A percentile compares a stretch with the other conserved stretches of the same genome.
These are phyloP conservation scores for Spodoptera litura DNA, from an alignment of 1,140 invertebrate genomes.

Conservation along the genomic window DNA sequence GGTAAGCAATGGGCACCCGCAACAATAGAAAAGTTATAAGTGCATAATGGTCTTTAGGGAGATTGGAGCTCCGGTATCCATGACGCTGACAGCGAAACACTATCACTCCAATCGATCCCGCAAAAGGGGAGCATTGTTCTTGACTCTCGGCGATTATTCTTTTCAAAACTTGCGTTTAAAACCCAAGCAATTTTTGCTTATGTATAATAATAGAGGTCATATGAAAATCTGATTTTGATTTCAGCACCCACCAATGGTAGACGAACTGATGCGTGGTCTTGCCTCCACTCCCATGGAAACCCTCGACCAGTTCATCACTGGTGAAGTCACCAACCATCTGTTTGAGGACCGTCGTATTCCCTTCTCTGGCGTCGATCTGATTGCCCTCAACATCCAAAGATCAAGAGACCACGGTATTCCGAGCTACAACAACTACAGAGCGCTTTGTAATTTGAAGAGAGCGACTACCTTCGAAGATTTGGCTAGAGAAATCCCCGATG, in stretches of 20 bases:
- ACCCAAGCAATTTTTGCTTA: too few species aligned
- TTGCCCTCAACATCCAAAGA: conserved; percentile 94
- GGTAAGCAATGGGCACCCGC: too few species aligned
- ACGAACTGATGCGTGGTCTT: conserved; percentile 95
- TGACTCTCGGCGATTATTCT: too few species aligned
- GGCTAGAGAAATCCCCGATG: conserved; percentile 92
- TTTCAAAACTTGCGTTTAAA: too few species aligned
- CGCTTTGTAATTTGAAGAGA: conserved; percentile 93
- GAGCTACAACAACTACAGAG: conserved; percentile 95
- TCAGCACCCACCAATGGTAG: conserved; percentile 91
- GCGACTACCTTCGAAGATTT: conserved; percentile 93
- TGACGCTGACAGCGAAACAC: too few species aligned
- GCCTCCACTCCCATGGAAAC: conserved; percentile 96
- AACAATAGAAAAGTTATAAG: too few species aligned
- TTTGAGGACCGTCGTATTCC: conserved; percentile 95
- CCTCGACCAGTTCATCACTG: conserved; percentile 97
- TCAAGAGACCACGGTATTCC: conserved; percentile 94
- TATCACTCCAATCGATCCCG: too few species aligned
- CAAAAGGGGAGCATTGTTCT: too few species aligned
- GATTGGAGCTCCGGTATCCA: too few species aligned
- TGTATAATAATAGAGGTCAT: too few species aligned
- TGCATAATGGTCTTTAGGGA: too few species aligned
- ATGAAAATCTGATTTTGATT: too few species aligned
- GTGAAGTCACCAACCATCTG: conserved; percentile 97
- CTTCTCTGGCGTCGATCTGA: conserved; percentile 94